Evolutionary conservation across 2,797 vertebrate species (phyloP).

Genomic region (Rallus crepitans): DNA sequence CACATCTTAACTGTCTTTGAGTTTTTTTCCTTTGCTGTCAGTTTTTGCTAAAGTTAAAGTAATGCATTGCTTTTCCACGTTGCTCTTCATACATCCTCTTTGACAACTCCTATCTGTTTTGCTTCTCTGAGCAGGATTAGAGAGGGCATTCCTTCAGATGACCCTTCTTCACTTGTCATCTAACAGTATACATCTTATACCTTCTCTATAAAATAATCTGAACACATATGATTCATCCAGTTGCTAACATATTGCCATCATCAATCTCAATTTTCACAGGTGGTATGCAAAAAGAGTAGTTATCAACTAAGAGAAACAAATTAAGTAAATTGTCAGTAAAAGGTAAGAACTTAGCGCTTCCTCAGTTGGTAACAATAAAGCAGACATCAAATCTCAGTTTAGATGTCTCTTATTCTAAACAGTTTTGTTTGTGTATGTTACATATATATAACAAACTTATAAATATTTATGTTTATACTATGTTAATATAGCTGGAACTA

Average conservation of each 20-base stretch:
- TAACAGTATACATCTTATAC: background rate
- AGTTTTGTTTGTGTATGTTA: background rate
- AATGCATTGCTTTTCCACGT: accelerated
- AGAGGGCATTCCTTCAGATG: background rate
- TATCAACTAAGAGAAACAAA: background rate
- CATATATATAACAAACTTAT: background rate
- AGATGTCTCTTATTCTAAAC: background rate
- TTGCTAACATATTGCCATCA: background rate
- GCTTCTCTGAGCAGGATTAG: background rate
- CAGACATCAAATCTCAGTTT: background rate
- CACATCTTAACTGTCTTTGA: background rate
- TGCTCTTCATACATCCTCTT: background rate
- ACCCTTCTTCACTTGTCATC: background rate
- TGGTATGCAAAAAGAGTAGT: background rate
- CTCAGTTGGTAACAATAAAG: background rate
- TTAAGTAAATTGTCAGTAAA: background rate
- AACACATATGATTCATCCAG: background rate
- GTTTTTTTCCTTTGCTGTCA: background rate
- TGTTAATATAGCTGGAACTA: background rate
- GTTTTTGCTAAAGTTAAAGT: background rate
- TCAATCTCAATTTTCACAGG: background rate
- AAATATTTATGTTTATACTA: background rate
- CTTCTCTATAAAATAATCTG: background rate
- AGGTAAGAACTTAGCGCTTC: background rate
- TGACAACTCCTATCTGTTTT: background rate